phyloP scores from a whole-genome alignment of 23 tunicate genomes.

The Corella eumyota region DNA sequence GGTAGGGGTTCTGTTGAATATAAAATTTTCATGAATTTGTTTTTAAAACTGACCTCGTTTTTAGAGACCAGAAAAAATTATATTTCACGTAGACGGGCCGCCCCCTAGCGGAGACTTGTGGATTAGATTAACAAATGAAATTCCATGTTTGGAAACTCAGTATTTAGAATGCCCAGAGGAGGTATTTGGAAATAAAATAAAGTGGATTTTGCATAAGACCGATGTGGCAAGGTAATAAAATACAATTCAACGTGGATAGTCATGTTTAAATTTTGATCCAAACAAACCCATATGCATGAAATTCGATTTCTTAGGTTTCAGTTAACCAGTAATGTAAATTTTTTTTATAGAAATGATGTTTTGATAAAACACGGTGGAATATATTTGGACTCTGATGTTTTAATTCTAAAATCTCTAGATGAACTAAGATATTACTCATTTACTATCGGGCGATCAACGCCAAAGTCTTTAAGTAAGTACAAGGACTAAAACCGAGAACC shows the following conservation, averaged over 20 bases:
- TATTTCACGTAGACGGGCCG: conserved; percentile 10
- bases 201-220: conserved; percentile 10
- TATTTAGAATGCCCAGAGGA: conserved; percentile 1
- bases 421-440: conserved; percentile 1
- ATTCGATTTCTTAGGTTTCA: too few species aligned
- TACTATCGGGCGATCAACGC: conserved; percentile 15
- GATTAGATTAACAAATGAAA: conserved; percentile 9
- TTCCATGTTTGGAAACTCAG: conserved; percentile 6
- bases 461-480: conserved; percentile 9
- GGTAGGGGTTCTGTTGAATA: not conserved
- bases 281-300: too few species aligned
- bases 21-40: too few species aligned
- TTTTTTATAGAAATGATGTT: conserved; percentile 8
- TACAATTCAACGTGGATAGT: not conserved
- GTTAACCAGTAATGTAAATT: too few species aligned
- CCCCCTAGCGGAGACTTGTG: conserved; percentile 9
- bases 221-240: conserved; percentile 17
- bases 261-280: too few species aligned
- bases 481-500: not conserved
- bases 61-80: conserved; percentile 14
- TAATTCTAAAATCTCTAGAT: conserved; percentile 8
- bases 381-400: conserved; percentile 17
- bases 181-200: conserved; percentile 9
- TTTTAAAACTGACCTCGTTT: not conserved
- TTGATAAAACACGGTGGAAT: conserved; percentile 14